A percentile compares a stretch with the other conserved stretches of the same genome.
Conservation (phyloP, 92 coral and sea anemone species). For the Phenganax subtilis region DNA sequence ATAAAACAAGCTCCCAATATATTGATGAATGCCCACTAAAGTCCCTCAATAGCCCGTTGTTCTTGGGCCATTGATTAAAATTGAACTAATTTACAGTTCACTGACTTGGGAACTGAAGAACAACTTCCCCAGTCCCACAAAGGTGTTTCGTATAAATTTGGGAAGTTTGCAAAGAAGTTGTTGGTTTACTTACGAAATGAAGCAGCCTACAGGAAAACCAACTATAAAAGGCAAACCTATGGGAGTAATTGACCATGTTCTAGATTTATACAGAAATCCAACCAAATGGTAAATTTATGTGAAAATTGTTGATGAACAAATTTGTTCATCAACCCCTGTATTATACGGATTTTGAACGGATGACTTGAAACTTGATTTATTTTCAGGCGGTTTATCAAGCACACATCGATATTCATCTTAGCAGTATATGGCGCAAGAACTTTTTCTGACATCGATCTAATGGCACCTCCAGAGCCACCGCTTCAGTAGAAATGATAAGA, state of each 20-base stretch:
- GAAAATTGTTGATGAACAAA: background rate
- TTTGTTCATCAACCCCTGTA: background rate
- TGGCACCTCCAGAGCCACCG: slow-evolving; percentile 68
- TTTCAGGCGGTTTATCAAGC: slow-evolving; percentile 80
- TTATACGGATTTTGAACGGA: background rate
- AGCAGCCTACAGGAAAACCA: slow-evolving; percentile 27
- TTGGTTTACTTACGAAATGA: background rate
- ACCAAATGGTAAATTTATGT: slow-evolving; percentile 70
- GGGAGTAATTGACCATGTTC: slow-evolving; percentile 14
- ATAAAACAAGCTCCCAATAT: too few relatives aligned
- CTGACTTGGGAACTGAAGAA: too few relatives aligned
- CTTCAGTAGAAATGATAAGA: too few relatives aligned
- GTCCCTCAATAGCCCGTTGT: too few relatives aligned
- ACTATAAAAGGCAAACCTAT: slow-evolving; percentile 28
- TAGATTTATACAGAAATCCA: slow-evolving; percentile 85
- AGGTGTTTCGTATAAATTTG: too few relatives aligned
- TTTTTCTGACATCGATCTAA: slow-evolving; percentile 85
- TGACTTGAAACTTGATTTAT: background rate
- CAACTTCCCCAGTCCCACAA: too few relatives aligned
- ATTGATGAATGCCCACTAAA: too few relatives aligned
- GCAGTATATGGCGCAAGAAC: slow-evolving; percentile 79
- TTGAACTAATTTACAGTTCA: too few relatives aligned
- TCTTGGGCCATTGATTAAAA: too few relatives aligned
- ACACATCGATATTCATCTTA: slow-evolving; percentile 70
- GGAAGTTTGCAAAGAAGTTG: background rate